Conservation (phyloP, 2,113 vertebrate genomes). For the Toxostoma redivivum region DNA sequence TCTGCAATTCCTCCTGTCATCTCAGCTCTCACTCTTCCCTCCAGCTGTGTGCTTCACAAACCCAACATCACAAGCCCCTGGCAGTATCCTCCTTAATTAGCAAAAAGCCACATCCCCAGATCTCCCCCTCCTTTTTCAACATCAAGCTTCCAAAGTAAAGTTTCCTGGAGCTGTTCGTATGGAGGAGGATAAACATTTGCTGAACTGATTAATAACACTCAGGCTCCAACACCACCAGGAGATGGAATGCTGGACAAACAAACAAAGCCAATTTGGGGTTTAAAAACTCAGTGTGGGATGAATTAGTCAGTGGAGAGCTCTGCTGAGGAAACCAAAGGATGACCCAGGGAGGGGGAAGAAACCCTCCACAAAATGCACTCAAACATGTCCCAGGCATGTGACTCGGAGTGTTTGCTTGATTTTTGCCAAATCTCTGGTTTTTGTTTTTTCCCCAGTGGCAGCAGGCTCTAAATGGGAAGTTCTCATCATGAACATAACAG, state of each 20-base stretch:
- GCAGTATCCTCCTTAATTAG: not conserved
- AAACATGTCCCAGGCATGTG: not conserved
- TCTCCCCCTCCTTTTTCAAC: not conserved
- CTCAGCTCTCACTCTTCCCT: not conserved
- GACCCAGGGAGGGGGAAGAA: not conserved
- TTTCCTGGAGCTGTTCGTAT: not conserved
- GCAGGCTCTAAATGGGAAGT: not conserved
- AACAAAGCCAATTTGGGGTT: not conserved
- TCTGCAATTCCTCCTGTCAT: not conserved
- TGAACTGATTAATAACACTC: not conserved
- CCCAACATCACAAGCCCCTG: not conserved
- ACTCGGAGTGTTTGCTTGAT: not conserved
- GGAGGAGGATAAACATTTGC: conserved; percentile 28
- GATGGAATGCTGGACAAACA: conserved; percentile 17
- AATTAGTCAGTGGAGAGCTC: not conserved
- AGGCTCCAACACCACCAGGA: not conserved
- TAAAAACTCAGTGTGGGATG: not conserved
- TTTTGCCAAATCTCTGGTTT: not conserved
- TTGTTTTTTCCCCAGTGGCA: not conserved
- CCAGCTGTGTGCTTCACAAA: conserved; percentile 21
- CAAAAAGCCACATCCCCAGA: not conserved
- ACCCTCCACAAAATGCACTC: not conserved
- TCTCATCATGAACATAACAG: not conserved
- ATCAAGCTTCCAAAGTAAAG: conserved; percentile 20
- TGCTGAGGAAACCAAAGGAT: not conserved